A percentile compares a stretch with the other conserved stretches of the same genome.
Evolutionary conservation across 2,113 vertebrate genomes (phyloP).

Genomic region (Scomber colias): DNA sequence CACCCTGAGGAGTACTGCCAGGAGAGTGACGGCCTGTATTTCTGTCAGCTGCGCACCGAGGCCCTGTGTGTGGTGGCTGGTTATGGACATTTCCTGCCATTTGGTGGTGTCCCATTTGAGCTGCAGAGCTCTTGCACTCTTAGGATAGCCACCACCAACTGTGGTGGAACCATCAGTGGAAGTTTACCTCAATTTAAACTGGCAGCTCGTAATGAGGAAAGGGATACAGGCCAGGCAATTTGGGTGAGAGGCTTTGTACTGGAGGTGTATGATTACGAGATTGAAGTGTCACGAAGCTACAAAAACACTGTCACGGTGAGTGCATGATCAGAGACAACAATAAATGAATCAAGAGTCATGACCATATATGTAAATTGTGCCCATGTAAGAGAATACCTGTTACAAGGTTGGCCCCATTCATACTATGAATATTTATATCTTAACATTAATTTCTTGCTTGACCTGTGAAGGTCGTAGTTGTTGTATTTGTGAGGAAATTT

Average conservation of each 20-base stretch:
- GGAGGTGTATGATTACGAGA: slow-evolving; percentile 91
- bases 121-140: slow-evolving; percentile 95
- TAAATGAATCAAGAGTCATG: not conserved
- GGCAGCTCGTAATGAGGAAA: slow-evolving; percentile 91
- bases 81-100: slow-evolving; percentile 95
- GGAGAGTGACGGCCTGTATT: slow-evolving; percentile 89
- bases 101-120: slow-evolving; percentile 92
- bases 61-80: slow-evolving; percentile 93
- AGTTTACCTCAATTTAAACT: slow-evolving; percentile 88
- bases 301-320: slow-evolving; percentile 96
- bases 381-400: not conserved
- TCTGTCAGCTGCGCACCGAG: slow-evolving; percentile 90
- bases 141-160: slow-evolving; percentile 88
- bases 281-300: slow-evolving; percentile 93
- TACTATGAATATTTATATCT: slow-evolving; percentile 15
- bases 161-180: slow-evolving; percentile 41
- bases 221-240: slow-evolving; percentile 93
- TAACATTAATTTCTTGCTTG: slow-evolving; percentile 5
- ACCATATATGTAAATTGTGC: not conserved
- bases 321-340: not conserved
- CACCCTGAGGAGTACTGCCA: slow-evolving; percentile 91
- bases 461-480: slow-evolving; percentile 71
- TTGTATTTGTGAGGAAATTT: slow-evolving; percentile 65
- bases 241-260: slow-evolving; percentile 95
- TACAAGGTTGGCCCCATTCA: not conserved